These are phyloP conservation scores for Hydraecia micacea DNA, from an alignment of 2,888 invertebrate species.

Conservation along the genomic window DNA sequence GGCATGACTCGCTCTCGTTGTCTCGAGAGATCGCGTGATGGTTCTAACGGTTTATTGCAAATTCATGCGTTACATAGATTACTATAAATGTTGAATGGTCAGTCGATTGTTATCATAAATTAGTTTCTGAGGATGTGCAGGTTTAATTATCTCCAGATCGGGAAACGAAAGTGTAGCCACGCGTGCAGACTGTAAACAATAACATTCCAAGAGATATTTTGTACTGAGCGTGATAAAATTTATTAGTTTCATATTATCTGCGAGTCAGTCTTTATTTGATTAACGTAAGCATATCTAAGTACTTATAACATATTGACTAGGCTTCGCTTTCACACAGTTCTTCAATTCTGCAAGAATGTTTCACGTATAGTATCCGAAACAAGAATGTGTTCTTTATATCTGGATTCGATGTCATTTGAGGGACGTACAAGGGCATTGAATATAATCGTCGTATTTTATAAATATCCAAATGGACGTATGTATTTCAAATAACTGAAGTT, in stretches of 20 bases:
- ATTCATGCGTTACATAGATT: constrained; percentile 74
- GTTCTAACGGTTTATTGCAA: constrained; percentile 74
- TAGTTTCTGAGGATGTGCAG: constrained; percentile 38
- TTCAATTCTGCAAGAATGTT: constrained; percentile 7
- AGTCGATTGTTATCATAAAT: constrained; percentile 57
- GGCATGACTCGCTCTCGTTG: constrained; percentile 75
- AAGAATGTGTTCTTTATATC: constrained; percentile 29
- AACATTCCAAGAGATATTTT: constrained; percentile 40
- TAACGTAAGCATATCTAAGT: constrained; percentile 4
- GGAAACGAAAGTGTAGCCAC: constrained; percentile 43
- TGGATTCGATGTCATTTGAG: constrained; percentile 51
- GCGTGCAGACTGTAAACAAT: constrained; percentile 47
- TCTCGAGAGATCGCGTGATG: constrained; percentile 77
- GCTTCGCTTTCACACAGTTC: constrained; percentile 13
- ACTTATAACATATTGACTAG: constrained; percentile 3
- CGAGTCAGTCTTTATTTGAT: constrained; percentile 20
- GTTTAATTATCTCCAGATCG: constrained; percentile 43
- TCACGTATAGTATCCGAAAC: constrained; percentile 26
- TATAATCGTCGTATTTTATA: constrained; percentile 35
- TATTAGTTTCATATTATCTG: constrained; percentile 16
- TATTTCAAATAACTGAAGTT: constrained; percentile 35
- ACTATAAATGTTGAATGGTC: constrained; percentile 68
- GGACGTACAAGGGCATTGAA: constrained; percentile 47
- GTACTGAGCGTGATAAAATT: constrained; percentile 8
- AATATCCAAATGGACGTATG: constrained; percentile 17